Evolutionary conservation across 2,888 invertebrate genomes (phyloP).

Genomic region (Drosophila hamatofila): DNA sequence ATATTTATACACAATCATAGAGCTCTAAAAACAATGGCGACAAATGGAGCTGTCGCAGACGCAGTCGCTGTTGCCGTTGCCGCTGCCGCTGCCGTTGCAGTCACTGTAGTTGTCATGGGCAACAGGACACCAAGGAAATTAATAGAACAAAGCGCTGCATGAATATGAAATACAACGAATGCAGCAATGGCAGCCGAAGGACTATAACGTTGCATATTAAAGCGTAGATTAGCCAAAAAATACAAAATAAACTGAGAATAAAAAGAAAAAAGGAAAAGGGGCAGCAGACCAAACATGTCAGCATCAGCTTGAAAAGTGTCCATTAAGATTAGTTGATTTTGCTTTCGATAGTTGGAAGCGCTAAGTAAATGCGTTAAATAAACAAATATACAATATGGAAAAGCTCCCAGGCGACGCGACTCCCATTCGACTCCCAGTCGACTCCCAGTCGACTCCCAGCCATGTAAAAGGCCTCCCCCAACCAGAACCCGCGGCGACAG

Average conservation of each 20-base stretch:
- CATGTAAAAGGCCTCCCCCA: conserved; percentile 63
- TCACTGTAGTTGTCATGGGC: conserved; percentile 69
- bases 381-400: conserved; percentile 18
- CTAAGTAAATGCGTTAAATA: conserved; percentile 69
- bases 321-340: conserved; percentile 81
- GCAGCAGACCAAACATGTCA: conserved; percentile 46
- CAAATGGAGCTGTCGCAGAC: conserved; percentile 70
- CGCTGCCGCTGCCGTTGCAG: conserved; percentile 35
- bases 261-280: conserved; percentile 17
- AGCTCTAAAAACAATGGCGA: conserved; percentile 67
- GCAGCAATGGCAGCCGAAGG: conserved; percentile 9
- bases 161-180: conserved; percentile 41
- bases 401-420: conserved; percentile 14
- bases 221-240: conserved; percentile 50
- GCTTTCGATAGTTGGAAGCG: conserved; percentile 72
- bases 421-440: conserved; percentile 42
- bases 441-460: conserved; percentile 37
- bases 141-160: conserved; percentile 65
- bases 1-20: conserved; percentile 21
- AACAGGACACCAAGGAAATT: conserved; percentile 77
- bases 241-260: not conserved
- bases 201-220: conserved; percentile 39
- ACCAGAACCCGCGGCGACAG: conserved; percentile 55
- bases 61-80: conserved; percentile 34
- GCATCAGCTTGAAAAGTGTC: conserved; percentile 68